Evolutionary conservation across 1,140 invertebrate species (phyloP).

Genomic region (Frieseomelitta varia): DNA sequence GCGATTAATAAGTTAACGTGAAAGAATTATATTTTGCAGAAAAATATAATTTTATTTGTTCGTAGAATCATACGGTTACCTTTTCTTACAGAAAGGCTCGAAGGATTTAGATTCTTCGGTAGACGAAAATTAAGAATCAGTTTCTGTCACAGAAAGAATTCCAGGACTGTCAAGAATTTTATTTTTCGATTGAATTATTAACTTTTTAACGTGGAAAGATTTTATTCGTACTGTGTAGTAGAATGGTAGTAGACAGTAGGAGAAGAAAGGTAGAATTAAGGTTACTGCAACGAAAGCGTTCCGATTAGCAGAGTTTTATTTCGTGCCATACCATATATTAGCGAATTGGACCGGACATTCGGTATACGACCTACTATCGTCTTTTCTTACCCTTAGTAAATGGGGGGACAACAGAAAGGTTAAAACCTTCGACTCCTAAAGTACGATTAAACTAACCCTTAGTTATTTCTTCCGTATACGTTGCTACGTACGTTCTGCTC

Average conservation of each 20-base stretch:
- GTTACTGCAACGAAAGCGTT: background rate
- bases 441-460: slow-evolving; percentile 78
- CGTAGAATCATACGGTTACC: background rate
- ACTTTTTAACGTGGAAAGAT: too few species aligned
- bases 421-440: slow-evolving; percentile 74
- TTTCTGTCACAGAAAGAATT: too few species aligned
- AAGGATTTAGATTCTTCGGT: too few species aligned
- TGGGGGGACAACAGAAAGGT: slow-evolving; percentile 50
- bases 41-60: background rate
- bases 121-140: too few species aligned
- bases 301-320: slow-evolving; percentile 6
- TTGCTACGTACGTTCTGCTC: slow-evolving; percentile 53
- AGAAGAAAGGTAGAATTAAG: too few species aligned
- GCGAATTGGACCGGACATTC: background rate
- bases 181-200: too few species aligned
- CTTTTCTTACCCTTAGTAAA: slow-evolving; percentile 48
- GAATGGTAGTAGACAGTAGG: background rate
- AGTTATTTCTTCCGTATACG: slow-evolving; percentile 74
- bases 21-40: background rate
- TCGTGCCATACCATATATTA: background rate
- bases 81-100: background rate
- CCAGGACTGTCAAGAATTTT: too few species aligned
- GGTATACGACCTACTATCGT: background rate
- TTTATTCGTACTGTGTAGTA: background rate
- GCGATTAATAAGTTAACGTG: background rate